These are phyloP conservation scores for Microchrysa polita DNA, from an alignment of 2,888 invertebrate genomes.

Conservation along the genomic window DNA sequence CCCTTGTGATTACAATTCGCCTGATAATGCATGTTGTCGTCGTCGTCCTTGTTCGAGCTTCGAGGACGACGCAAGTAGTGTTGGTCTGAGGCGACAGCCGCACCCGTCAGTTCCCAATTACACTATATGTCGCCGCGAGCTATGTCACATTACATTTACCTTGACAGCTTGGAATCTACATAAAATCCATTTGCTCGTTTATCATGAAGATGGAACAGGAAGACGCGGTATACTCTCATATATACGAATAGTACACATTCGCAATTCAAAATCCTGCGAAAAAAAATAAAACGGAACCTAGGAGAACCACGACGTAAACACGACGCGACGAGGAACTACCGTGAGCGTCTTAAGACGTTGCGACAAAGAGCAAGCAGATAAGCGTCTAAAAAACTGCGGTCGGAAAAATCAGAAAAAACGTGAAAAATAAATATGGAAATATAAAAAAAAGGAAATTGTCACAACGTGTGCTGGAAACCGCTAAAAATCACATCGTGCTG, in stretches of 20 bases:
- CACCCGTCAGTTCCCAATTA: neutral
- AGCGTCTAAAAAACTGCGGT: neutral
- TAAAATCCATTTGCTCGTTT: slow-evolving; percentile 34
- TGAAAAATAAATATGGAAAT: neutral
- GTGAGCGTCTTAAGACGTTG: too few relatives aligned
- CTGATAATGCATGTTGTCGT: neutral
- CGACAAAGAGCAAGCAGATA: too few relatives aligned
- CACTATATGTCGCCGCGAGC: slow-evolving; percentile 11
- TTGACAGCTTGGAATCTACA: slow-evolving; percentile 30
- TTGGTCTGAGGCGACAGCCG: neutral
- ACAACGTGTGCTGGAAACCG: neutral
- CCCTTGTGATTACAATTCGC: neutral
- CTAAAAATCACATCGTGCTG: neutral
- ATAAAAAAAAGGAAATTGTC: slow-evolving; percentile 11
- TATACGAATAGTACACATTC: too few relatives aligned
- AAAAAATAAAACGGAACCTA: neutral
- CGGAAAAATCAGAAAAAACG: slow-evolving; percentile 3
- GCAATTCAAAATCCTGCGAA: too few relatives aligned
- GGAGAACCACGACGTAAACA: neutral
- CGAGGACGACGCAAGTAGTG: too few relatives aligned
- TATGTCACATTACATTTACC: slow-evolving; percentile 35
- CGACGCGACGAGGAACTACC: too few relatives aligned
- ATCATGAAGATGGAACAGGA: slow-evolving; percentile 7
- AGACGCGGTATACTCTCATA: too few relatives aligned
- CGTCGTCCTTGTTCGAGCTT: neutral